A percentile compares a stretch with the other conserved stretches of the same genome.
Evolutionary conservation across 2,113 vertebrate species (phyloP).

Genomic region (Neogale vison): DNA sequence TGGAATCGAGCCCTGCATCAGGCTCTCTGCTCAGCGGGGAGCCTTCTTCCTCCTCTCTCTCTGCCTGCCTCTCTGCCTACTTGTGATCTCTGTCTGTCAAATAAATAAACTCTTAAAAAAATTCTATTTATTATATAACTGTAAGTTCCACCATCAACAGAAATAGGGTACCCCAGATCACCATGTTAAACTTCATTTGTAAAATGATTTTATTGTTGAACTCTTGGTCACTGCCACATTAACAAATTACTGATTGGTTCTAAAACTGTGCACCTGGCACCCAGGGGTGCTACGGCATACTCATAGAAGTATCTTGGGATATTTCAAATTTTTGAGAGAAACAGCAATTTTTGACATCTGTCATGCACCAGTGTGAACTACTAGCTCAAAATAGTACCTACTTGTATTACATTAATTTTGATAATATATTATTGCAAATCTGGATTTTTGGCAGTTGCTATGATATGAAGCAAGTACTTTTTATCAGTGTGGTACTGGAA

Average conservation of each 20-base stretch:
- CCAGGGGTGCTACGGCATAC: background rate
- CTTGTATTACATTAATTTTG: background rate
- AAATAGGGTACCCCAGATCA: background rate
- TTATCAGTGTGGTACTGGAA: background rate
- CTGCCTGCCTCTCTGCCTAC: too few relatives aligned
- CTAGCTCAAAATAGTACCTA: conserved; percentile 23
- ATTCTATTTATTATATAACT: conserved; percentile 1
- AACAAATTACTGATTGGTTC: background rate
- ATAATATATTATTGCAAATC: background rate
- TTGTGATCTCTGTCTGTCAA: too few relatives aligned
- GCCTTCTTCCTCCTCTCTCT: too few relatives aligned
- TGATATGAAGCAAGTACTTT: conserved; percentile 7
- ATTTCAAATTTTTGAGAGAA: conserved; percentile 50
- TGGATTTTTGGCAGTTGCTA: conserved; percentile 15
- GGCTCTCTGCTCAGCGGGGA: too few relatives aligned
- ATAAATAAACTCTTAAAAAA: too few relatives aligned
- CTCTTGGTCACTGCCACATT: background rate
- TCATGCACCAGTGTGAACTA: background rate
- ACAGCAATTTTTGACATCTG: conserved; percentile 2
- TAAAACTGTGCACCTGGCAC: background rate
- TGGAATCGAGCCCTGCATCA: accelerated
- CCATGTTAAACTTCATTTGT: background rate
- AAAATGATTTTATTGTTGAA: conserved; percentile 32
- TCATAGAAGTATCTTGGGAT: background rate
- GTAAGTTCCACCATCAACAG: background rate